Conservation (phyloP, 92 coral and sea anemone genomes). For the Anthopleura xanthogrammica region DNA sequence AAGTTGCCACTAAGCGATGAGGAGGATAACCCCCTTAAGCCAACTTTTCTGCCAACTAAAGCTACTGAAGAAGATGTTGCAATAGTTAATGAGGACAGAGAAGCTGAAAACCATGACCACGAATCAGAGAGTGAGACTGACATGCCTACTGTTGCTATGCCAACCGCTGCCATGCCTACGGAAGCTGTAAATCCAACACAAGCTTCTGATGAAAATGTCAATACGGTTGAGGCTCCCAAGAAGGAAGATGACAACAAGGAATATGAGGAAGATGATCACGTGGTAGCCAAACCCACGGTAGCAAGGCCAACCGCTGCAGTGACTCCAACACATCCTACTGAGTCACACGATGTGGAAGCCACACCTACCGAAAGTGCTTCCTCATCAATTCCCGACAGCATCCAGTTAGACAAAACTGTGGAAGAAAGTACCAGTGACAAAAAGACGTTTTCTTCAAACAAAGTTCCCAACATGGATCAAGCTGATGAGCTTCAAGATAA, state of each 20-base stretch:
- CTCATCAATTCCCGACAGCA: not conserved
- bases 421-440: slow-evolving; percentile 17
- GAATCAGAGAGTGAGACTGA: not conserved
- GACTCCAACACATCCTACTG: not conserved
- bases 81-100: not conserved
- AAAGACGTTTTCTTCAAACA: slow-evolving; percentile 4
- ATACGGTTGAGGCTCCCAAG: slow-evolving; percentile 1
- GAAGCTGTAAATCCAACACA: not conserved
- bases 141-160: not conserved
- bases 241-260: not conserved
- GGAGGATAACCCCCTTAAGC: not conserved
- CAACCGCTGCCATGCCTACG: not conserved
- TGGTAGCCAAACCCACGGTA: not conserved
- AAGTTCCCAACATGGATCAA: not conserved
- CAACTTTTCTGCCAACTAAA: not conserved
- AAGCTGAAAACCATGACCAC: not conserved
- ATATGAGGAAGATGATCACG: slow-evolving; percentile 5
- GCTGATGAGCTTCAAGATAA: slow-evolving; percentile 16
- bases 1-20: not conserved
- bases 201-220: slow-evolving; percentile 11
- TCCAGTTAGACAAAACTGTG: slow-evolving; percentile 1
- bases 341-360: not conserved
- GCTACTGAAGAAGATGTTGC: not conserved
- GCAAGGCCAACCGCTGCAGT: not conserved
- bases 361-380: not conserved